Base-by-base conservation (phyloP, 37 sponge, comb jelly and placozoan genomes). In the Diacarnus erythraeanus region DNA sequence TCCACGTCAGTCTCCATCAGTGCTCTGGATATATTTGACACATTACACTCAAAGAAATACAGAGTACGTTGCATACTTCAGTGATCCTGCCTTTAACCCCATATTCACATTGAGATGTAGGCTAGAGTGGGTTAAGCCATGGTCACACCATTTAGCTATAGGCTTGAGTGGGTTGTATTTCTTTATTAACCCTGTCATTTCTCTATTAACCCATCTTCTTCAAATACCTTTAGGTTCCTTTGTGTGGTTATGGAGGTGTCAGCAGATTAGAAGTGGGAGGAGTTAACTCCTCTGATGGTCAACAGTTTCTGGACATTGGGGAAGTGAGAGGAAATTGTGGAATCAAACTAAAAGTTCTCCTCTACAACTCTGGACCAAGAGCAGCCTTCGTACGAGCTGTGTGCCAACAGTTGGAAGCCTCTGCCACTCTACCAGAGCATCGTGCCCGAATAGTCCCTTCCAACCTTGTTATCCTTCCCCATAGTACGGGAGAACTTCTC, bases 161-260 rank as follows among this genome's bases (percentile, higher is more conserved):
- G n/a, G n/a, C n/a, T n/a, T n/a, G n/a, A n/a, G n/a, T n/a, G n/a
- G n/a, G n/a, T n/a, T n/a, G n/a, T n/a, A n/a, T n/a, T n/a, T n/a
- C n/a, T n/a, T n/a, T n/a, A n/a, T n/a, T n/a, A n/a, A n/a, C n/a
- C n/a, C n/a, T n/a, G n/a, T n/a, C n/a, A n/a, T n/a, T n/a, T n/a
- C n/a, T n/a, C n/a, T n/a, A n/a, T n/a, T n/a, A n/a, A n/a, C n/a
- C n/a, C n/a, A n/a, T n/a, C n/a, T n/a, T n/a, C n/a, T n/a, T n/a
- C n/a, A n/a, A n/a, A n/a, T n/a, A n/a, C 6, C 37, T 23, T 8
- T 26, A 82, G 68, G 73, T 88, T 54, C 78, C 73, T 27, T 60
- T 88, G 74, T 88, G 79, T 83, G 89, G 89, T 21, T 83, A 79
- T 83, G 89, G 89, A 10, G 89, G 89, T n/a, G 42, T 47, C 29